Evolutionary conservation across 2,113 vertebrate species (phyloP), one percentile per base, ranked within the genome.

Genomic region (Rhagologus leucostigma): DNA sequence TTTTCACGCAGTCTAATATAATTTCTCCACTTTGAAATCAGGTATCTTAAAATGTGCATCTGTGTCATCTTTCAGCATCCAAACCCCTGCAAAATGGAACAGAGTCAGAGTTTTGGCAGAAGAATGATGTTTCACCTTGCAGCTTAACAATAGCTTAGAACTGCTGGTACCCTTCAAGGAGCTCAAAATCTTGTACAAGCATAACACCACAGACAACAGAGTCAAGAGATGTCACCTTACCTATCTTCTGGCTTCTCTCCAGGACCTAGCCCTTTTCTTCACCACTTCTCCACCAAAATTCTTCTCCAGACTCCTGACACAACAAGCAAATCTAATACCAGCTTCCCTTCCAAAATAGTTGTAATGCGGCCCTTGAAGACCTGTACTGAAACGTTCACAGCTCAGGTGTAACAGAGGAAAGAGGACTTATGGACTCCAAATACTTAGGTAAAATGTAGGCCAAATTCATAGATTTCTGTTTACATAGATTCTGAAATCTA

Each of bases 11-110:
- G 52, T 30, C 67, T 37, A 30, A 75, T 32, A 22, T 47, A 50
- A 95, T 86, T 96, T 93, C 47, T 88, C 42, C 63, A 62, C 44
- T 77, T 46, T 37, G 30, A 81, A 93, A 90, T 49, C 37, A 82
- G 17, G 12, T 26, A 33, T 18, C 18, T 87, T 81, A 64, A 91
- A 94, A 85, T 83, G 75, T 9, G 22, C 5, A 1, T 69, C 30
- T 60, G n/a, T 88, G 75, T 33, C 64, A 67, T 83, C 86, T 94
- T 96, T 91, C 95, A 96, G 50, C 82, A 68, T 77, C 47, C 68
- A 68, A 70, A 42, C 3, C 16, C 37, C 77, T 82, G 69, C 73
- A 95, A 76, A 96, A 90, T 39, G 64, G 75, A 71, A 94, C 50
- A 77, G 56, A 86, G 44, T 62, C 47, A 59, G 62, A 53, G 79